Evolutionary conservation across 2,113 vertebrate species (phyloP), one percentile per base, ranked within the genome.

Genomic region (Motacilla tschutschensis): DNA sequence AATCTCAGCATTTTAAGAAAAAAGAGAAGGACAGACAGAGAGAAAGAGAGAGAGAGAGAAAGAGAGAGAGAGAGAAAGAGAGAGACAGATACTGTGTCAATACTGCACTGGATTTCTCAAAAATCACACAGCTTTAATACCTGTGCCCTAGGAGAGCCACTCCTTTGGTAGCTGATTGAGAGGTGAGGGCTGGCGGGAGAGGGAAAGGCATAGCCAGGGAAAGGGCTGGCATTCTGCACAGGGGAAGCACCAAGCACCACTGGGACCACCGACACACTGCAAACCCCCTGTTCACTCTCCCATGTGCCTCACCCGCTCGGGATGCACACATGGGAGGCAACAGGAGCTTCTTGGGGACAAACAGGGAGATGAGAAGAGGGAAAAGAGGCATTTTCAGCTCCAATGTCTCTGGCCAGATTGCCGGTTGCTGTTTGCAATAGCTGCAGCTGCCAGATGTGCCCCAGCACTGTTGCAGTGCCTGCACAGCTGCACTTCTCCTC

Each of bases 1-100:
- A 97, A 97, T 95, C 91, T 97, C 95, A 95, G 97, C 96, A 94
- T 96, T 96, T 95, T 95, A 91, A 96, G 93, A 92, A 89, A 95
- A 93, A 93, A 92, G 92, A 94, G 86, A 96, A 85, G 94, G 89
- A 94, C 84, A 96, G 80, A 94, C 53, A 96, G 81, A 83, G 60
- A 90, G 59, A 90, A 70, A 80, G n/a, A 60, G 63, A 90, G 67
- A 84, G 48, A 90, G 3, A 87, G 81, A 93, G 73, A 84, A 51
- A 80, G n/a, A 60, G 63, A 90, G 67, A 84, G 48, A 90, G 3
- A 87, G 81, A 93, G 73, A 84, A 51, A 91, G 83, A 92, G 46
- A 94, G 85, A 95, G 91, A 96, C 94, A 96, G 91, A 79, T 94
- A 78, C 94, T 92, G 93, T 95, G 90, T 96, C 95, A 85, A 89